Conservation (phyloP, 2,797 vertebrate species). For the Xiphophorus birchmanni region DNA sequence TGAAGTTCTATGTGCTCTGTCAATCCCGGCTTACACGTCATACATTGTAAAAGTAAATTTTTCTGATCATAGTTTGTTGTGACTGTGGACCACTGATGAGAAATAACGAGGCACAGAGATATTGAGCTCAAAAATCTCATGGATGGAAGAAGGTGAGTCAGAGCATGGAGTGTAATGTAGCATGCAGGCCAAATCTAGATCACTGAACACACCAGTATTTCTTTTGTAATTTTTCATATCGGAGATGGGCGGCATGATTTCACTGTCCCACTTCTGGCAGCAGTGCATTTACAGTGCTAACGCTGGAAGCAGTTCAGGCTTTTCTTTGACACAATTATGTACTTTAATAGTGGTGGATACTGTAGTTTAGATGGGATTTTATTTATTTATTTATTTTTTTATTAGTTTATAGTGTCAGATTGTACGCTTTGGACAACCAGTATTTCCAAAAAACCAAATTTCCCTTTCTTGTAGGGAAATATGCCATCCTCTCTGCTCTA, state of each 20-base stretch:
- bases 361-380: not conserved
- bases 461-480: not conserved
- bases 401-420: not conserved
- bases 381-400: not conserved
- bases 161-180: conserved; percentile 65
- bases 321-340: conserved; percentile 16
- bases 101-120: conserved; percentile 24
- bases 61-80: conserved; percentile 46
- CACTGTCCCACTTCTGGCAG: conserved; percentile 52
- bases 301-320: conserved; percentile 20
- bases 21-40: too few relatives aligned
- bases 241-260: conserved; percentile 44
- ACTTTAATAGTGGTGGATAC: not conserved
- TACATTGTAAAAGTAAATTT: conserved; percentile 26
- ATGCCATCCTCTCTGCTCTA: not conserved
- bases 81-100: conserved; percentile 39
- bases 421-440: not conserved
- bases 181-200: conserved; percentile 73
- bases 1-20: too few relatives aligned
- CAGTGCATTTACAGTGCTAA: conserved; percentile 6
- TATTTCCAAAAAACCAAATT: not conserved
- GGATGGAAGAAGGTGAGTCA: conserved; percentile 43
- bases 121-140: conserved; percentile 38
- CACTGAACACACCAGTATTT: conserved; percentile 75
- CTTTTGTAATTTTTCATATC: conserved; percentile 55